phyloP scores from a whole-genome alignment of 92 coral and sea anemone species.

The Zoanthus gigantus region DNA sequence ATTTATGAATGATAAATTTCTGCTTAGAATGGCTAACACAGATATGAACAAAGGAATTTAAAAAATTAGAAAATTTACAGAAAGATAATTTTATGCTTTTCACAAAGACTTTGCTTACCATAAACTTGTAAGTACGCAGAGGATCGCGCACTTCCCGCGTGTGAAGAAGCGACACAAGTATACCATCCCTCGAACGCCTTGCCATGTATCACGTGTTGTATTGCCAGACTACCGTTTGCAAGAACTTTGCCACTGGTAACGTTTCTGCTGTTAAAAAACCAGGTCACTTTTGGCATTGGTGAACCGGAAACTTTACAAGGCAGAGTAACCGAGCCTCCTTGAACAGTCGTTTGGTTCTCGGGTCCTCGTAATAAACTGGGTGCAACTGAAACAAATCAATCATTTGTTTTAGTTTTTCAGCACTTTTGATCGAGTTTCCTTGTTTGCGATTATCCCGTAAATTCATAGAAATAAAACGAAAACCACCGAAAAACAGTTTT shows the following conservation, averaged over 20 bases:
- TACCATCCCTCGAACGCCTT: slow-evolving; percentile 55
- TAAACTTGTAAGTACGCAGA: slow-evolving; percentile 34
- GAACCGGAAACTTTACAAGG: slow-evolving; percentile 55
- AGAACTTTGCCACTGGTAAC: slow-evolving; percentile 50
- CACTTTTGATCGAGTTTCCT: too few relatives aligned
- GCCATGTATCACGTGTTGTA: slow-evolving; percentile 49
- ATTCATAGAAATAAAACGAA: too few relatives aligned
- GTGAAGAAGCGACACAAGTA: slow-evolving; percentile 48
- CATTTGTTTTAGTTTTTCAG: too few relatives aligned
- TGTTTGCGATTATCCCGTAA: too few relatives aligned
- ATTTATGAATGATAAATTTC: too few relatives aligned
- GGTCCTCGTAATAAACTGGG: slow-evolving; percentile 5
- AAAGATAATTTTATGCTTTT: too few relatives aligned
- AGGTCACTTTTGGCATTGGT: slow-evolving; percentile 57
- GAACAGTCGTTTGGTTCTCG: slow-evolving; percentile 12
- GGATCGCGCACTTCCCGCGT: slow-evolving; percentile 17
- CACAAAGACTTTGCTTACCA: slow-evolving; percentile 35
- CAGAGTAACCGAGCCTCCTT: slow-evolving; percentile 46
- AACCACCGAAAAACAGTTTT: neutral
- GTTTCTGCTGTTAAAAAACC: slow-evolving; percentile 59
- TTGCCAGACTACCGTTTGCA: slow-evolving; percentile 53
- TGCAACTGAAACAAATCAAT: neutral
- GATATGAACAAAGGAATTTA: too few relatives aligned
- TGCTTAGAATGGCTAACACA: too few relatives aligned
- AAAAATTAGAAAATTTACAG: too few relatives aligned